Evolutionary conservation across 2,888 invertebrate genomes (phyloP).

Genomic region (Tenthredo scrophulariae): DNA sequence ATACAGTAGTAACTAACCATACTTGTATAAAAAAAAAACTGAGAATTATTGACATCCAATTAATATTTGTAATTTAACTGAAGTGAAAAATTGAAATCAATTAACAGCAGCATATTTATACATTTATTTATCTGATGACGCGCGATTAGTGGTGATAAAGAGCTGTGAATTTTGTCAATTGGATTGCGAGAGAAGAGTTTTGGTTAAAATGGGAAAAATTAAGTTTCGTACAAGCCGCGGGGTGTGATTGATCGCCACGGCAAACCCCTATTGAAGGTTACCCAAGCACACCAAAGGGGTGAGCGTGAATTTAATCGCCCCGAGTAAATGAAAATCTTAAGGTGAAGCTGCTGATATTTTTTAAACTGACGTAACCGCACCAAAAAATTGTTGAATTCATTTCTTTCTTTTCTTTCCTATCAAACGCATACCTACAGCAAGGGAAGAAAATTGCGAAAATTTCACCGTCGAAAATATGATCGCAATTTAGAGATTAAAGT

Average conservation of each 20-base stretch:
- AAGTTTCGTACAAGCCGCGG: conserved; percentile 10
- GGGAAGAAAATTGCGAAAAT: not conserved
- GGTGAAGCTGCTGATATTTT: conserved; percentile 3
- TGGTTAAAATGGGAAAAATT: conserved; percentile 20
- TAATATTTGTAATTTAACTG: not conserved
- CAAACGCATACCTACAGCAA: not conserved
- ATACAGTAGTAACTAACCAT: not conserved
- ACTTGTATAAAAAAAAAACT: not conserved
- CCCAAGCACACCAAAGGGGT: conserved; percentile 10
- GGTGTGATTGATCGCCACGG: conserved; percentile 14
- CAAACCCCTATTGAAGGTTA: conserved; percentile 8
- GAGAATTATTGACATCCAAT: not conserved
- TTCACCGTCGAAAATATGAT: not conserved
- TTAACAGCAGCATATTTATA: not conserved
- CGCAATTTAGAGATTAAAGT: not conserved
- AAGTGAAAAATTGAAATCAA: not conserved
- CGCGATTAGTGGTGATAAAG: not conserved
- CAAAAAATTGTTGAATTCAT: not conserved
- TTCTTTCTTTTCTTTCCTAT: not conserved
- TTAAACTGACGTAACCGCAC: not conserved
- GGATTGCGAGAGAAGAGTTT: not conserved
- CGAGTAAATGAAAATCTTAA: conserved; percentile 3
- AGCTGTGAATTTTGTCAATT: not conserved
- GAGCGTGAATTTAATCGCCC: conserved; percentile 17
- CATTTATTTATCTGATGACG: not conserved